Conservation (phyloP, 1,140 invertebrate genomes). For the Meloidogyne floridensis region DNA sequence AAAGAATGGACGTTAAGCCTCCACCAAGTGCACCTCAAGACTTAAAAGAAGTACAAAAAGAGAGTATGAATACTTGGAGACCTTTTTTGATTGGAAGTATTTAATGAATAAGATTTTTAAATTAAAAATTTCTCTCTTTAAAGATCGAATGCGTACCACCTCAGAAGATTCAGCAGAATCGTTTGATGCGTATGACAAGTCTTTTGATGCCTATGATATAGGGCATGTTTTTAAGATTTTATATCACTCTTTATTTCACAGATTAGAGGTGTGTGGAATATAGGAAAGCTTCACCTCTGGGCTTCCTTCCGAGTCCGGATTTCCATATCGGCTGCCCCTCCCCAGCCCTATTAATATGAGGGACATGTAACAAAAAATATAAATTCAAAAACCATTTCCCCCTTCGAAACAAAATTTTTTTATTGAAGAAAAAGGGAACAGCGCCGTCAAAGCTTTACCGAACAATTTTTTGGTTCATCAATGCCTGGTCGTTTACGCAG, state of each 20-base stretch:
- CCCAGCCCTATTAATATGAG: too few species aligned
- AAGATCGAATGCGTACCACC: constrained; percentile 28
- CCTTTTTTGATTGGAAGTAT: constrained; percentile 6
- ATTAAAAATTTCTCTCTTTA: neutral
- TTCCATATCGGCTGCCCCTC: too few species aligned
- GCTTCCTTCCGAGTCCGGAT: too few species aligned
- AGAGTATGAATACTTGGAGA: neutral
- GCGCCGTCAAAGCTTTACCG: constrained; percentile 21
- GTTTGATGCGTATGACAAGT: constrained; percentile 23
- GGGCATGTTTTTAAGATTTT: constrained; percentile 10
- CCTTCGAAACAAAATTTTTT: neutral
- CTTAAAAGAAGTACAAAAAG: neutral
- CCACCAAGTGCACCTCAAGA: neutral
- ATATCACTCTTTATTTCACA: too few species aligned
- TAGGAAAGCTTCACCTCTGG: too few species aligned
- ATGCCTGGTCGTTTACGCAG: constrained; percentile 17
- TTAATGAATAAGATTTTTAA: neutral
- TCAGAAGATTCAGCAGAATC: constrained; percentile 25
- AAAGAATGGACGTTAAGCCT: neutral
- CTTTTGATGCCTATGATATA: constrained; percentile 24
- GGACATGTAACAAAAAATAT: too few species aligned
- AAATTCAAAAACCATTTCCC: too few species aligned
- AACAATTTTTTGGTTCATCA: constrained; percentile 28
- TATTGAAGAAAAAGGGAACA: neutral
- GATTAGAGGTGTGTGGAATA: too few species aligned